phyloP scores from a whole-genome alignment of 2,797 vertebrate species.

The Trichosurus vulpecula region DNA sequence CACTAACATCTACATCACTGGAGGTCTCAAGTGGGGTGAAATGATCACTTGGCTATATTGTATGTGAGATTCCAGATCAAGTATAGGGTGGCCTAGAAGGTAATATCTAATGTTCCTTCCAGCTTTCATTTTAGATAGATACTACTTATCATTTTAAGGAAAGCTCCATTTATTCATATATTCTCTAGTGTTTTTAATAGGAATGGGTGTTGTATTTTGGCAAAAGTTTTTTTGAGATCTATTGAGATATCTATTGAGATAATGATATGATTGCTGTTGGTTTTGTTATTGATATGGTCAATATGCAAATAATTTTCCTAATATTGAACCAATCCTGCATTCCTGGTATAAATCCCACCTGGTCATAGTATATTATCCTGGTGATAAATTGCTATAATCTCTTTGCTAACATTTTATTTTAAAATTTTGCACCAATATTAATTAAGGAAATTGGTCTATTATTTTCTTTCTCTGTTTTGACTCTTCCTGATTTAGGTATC shows the following conservation, averaged over 20 bases:
- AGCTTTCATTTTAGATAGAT: not conserved
- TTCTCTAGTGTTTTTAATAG: not conserved
- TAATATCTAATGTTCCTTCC: not conserved
- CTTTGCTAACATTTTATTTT: not conserved
- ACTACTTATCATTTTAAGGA: not conserved
- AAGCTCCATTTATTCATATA: not conserved
- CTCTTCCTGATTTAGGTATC: not conserved
- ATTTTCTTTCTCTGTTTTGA: not conserved
- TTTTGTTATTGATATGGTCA: not conserved
- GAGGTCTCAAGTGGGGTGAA: not conserved
- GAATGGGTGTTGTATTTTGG: not conserved
- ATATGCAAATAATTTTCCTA: not conserved
- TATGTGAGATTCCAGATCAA: not conserved
- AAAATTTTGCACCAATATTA: not conserved
- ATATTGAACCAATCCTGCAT: not conserved
- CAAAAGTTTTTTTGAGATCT: not conserved
- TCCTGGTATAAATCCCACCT: too few species aligned
- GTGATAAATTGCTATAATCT: not conserved
- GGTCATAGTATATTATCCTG: not conserved
- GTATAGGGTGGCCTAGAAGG: not conserved
- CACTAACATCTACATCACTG: not conserved
- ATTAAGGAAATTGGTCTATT: not conserved
- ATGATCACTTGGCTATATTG: not conserved
- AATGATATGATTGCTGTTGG: not conserved
- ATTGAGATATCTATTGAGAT: too few species aligned